phyloP scores from a whole-genome alignment of 1,140 invertebrate species.

The Aricia agestis region DNA sequence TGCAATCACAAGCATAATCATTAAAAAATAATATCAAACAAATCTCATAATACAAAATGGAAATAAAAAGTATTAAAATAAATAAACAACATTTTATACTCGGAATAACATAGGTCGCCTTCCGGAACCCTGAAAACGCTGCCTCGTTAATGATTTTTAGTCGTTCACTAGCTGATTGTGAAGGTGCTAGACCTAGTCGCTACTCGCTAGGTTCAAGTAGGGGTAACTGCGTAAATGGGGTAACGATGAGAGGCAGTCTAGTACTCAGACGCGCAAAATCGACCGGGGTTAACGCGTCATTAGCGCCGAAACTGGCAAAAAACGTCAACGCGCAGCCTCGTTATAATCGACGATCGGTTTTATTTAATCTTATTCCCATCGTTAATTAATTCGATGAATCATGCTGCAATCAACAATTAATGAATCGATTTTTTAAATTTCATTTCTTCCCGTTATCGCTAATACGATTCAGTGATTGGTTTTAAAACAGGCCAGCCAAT shows the following conservation, averaged over 20 bases:
- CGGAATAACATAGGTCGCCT: neutral
- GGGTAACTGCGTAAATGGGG: slow-evolving; percentile 2
- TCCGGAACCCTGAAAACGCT: neutral
- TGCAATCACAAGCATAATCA: too few relatives aligned
- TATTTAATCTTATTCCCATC: neutral
- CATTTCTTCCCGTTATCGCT: neutral
- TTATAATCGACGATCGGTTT: slow-evolving; percentile 1
- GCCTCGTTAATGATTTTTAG: neutral
- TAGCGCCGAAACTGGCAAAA: neutral
- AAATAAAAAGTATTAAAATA: too few relatives aligned
- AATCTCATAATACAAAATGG: too few relatives aligned
- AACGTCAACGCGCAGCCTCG: neutral
- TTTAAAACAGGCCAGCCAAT: too few relatives aligned
- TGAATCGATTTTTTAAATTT: neutral
- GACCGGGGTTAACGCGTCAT: neutral
- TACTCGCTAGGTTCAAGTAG: neutral
- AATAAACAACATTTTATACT: too few relatives aligned
- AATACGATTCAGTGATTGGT: neutral
- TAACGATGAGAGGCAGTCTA: neutral
- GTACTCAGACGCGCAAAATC: neutral
- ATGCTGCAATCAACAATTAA: neutral
- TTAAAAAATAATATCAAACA: too few relatives aligned
- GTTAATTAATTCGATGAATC: slow-evolving; percentile 1
- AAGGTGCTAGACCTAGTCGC: neutral
- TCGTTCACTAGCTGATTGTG: neutral